phyloP scores from a whole-genome alignment of 2,113 vertebrate genomes.

The Daboia siamensis region DNA sequence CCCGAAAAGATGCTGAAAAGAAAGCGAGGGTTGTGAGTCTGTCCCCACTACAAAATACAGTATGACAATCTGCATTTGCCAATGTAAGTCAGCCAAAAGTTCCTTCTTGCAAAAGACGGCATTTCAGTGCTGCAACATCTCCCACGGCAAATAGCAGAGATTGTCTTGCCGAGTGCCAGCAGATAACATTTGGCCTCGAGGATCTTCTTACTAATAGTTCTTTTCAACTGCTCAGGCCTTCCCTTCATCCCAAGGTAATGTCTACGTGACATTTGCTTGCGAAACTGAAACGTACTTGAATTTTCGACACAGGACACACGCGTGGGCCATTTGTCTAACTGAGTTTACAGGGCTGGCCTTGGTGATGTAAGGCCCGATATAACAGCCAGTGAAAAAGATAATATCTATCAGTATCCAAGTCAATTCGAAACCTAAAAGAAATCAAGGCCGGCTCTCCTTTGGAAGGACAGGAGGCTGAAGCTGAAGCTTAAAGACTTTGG shows the following conservation, averaged over 20 bases:
- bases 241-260: not conserved
- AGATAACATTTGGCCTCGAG: not conserved
- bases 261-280: not conserved
- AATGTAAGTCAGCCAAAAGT: not conserved
- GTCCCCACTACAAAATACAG: not conserved
- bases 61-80: not conserved
- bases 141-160: not conserved
- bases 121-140: not conserved
- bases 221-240: not conserved
- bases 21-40: not conserved
- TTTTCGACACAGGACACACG: not conserved
- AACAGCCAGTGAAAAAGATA: not conserved
- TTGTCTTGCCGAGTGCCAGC: not conserved
- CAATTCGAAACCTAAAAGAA: not conserved
- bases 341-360: not conserved
- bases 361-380: not conserved
- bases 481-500: not conserved
- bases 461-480: not conserved
- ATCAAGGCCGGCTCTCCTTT: not conserved
- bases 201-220: not conserved
- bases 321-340: not conserved
- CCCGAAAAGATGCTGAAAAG: not conserved
- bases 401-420: not conserved
- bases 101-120: not conserved
- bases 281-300: not conserved